Conservation (phyloP, 2,888 invertebrate species). For the Helleia helle region DNA sequence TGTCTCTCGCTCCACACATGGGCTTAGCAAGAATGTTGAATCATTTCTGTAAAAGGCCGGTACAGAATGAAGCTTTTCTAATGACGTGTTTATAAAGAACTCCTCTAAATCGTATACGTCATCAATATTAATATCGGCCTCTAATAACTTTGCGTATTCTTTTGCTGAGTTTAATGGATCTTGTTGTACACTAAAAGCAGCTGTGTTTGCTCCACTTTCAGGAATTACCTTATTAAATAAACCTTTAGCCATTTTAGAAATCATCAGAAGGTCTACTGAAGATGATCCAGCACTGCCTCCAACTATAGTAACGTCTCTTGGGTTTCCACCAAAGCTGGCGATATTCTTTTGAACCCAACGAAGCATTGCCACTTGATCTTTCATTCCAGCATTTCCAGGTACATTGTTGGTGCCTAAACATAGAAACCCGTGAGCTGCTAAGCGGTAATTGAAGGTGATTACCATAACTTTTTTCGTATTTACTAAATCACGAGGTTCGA, state of each 20-base stretch:
- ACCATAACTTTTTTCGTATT: constrained; percentile 28
- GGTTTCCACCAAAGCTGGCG: constrained; percentile 38
- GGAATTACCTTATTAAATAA: constrained; percentile 34
- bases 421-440: constrained; percentile 34
- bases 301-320: constrained; percentile 37
- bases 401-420: constrained; percentile 36
- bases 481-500: constrained; percentile 22
- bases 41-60: constrained; percentile 12
- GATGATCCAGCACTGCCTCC: constrained; percentile 40
- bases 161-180: constrained; percentile 27
- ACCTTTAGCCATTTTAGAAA: constrained; percentile 32
- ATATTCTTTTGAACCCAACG: constrained; percentile 31
- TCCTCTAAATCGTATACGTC: constrained; percentile 32
- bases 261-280: constrained; percentile 33
- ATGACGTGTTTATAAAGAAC: constrained; percentile 27
- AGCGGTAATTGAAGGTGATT: constrained; percentile 39
- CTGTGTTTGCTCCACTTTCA: constrained; percentile 25
- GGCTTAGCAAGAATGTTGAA: constrained; percentile 22
- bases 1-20: constrained; percentile 28
- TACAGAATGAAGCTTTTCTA: no score
- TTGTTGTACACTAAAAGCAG: constrained; percentile 22
- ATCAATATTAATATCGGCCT: constrained; percentile 27
- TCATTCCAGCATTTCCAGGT: constrained; percentile 47
- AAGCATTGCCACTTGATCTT: constrained; percentile 40
- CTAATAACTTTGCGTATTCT: constrained; percentile 23